Evolutionary conservation across 2,113 vertebrate species (phyloP).

Genomic region (Myrmecophaga tridactyla): DNA sequence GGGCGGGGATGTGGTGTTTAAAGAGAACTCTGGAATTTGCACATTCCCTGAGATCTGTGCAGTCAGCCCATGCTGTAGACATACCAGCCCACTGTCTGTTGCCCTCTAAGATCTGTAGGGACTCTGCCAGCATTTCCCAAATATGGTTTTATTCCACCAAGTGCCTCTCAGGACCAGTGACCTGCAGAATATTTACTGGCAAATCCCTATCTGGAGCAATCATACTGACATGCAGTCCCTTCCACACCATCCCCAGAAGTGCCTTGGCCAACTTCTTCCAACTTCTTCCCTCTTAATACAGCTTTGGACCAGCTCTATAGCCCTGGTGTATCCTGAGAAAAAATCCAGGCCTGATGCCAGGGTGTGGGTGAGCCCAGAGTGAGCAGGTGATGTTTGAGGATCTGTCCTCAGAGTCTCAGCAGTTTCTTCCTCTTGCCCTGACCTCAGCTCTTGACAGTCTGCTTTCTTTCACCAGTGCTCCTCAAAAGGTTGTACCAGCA

Average conservation of each 20-base stretch:
- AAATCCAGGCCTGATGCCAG: not conserved
- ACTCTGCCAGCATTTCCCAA: not conserved
- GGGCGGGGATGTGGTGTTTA: not conserved
- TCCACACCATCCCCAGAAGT: not conserved
- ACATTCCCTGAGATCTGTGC: not conserved
- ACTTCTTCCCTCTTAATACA: not conserved
- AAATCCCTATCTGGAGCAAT: not conserved
- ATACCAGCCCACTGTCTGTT: not conserved
- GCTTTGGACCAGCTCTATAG: not conserved
- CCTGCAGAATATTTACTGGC: not conserved
- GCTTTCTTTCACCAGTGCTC: not conserved
- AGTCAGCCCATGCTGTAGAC: not conserved
- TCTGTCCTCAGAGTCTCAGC: not conserved
- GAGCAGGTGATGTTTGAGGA: not conserved
- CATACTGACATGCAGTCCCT: fast-evolving
- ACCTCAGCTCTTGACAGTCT: not conserved
- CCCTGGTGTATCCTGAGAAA: not conserved
- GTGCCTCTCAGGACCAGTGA: not conserved
- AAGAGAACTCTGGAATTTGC: not conserved
- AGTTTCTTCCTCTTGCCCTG: not conserved
- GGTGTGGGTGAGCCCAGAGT: no score
- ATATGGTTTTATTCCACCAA: not conserved
- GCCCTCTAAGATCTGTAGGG: not conserved
- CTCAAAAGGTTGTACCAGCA: not conserved
- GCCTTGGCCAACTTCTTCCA: not conserved